Base-by-base conservation (phyloP, 64 coral and sea anemone species). In the Acropora tenuis region DNA sequence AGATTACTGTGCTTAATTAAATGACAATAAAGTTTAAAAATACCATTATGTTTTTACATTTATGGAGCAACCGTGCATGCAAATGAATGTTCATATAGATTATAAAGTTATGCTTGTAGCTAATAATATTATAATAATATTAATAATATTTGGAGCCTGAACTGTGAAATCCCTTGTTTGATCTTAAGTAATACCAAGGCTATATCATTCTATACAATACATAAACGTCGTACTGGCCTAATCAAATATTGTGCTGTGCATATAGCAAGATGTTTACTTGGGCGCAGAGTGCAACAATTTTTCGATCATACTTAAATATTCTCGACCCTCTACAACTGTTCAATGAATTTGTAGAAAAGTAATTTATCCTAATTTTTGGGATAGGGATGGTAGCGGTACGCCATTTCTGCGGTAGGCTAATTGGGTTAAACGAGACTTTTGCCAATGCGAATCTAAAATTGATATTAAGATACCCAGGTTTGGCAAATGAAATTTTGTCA, bases 21-120 rank as follows among this genome's bases (percentile, higher is more conserved):
- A 63, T 63, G 59, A 63, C 59, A 63, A 63, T 63, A 63, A 63
- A 63, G 59, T 63, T 63, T 63, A 63, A 63, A 63, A 63, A 63
- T 17, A 63, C 60, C 60, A 63, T 63, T 63, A 63, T 63, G 60
- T 63, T 63, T 63, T 63, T 63, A 63, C 60, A 18, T 63, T 63
- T 2, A 63, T 12, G 15, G 60, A 63, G 60, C 60, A 63, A 63
- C 60, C 60, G 16, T 63, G 60, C 60, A 11, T 63, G 60, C 60
- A 63, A 63, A 63, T 63, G 60, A 63, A 63, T 63, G 7, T 63
- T 63, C 60, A 63, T 13, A 0, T 63, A 63, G 60, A 63, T 63
- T 63, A 63, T 63, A 63, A 63, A 63, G 60, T 63, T 63, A 0
- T 63, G 15, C 60, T 63, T 16, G 60, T 63, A 63, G 60, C 60